Conservation (phyloP, 2,797 vertebrate genomes). For the Miopithecus talapoin region DNA sequence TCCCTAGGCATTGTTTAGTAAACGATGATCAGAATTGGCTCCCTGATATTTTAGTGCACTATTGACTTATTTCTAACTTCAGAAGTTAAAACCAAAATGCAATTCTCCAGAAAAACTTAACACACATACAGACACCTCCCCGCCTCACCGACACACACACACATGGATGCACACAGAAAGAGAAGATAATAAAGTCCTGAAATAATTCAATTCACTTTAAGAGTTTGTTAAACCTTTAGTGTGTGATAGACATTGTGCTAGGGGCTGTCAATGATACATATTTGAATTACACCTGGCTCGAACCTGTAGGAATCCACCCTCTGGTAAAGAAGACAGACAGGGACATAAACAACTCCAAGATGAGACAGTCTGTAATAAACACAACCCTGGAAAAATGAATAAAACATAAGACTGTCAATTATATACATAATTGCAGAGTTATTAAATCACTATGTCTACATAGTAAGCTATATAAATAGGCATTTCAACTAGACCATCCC, state of each 20-base stretch:
- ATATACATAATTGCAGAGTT: background rate
- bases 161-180: background rate
- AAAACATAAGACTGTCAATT: background rate
- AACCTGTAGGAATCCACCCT: background rate
- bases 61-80: background rate
- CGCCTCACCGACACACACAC: background rate
- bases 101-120: background rate
- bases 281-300: background rate
- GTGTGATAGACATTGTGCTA: background rate
- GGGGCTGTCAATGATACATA: background rate
- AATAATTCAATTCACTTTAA: background rate
- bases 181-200: background rate
- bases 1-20: background rate
- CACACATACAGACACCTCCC: background rate
- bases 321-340: background rate
- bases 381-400: background rate
- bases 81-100: slow-evolving; percentile 9
- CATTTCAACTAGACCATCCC: background rate
- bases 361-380: background rate
- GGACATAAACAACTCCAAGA: slow-evolving; percentile 10
- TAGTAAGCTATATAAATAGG: background rate
- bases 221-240: background rate
- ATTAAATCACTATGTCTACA: background rate
- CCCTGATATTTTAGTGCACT: background rate
- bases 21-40: background rate